Evolutionary conservation across 2,888 invertebrate genomes (phyloP).

Genomic region (Lapara coniferarum): DNA sequence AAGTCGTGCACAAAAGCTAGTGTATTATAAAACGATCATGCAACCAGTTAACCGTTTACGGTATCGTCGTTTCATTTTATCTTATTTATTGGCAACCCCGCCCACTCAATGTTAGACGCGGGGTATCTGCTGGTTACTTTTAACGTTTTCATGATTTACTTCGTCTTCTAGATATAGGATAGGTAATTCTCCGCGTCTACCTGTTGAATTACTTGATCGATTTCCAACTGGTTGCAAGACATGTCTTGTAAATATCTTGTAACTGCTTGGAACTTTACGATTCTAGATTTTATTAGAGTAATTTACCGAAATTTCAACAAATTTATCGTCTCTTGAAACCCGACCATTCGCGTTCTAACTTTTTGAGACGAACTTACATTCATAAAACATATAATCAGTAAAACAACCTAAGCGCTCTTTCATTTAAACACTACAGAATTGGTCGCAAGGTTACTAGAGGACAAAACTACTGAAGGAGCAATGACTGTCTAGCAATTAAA

Average conservation of each 20-base stretch:
- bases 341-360: not conserved
- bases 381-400: no score
- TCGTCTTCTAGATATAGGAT: conserved; percentile 13
- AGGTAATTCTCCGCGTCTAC: conserved; percentile 22
- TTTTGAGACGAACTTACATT: not conserved
- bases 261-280: not conserved
- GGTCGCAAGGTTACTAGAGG: no score
- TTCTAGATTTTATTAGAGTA: not conserved
- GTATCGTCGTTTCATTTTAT: conserved; percentile 51
- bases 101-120: conserved; percentile 52
- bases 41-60: conserved; percentile 34
- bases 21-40: conserved; percentile 29
- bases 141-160: conserved; percentile 71
- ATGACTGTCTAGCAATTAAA: not conserved
- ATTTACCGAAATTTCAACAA: not conserved
- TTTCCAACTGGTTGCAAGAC: conserved; percentile 19
- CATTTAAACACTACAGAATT: not conserved
- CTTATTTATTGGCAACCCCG: conserved; percentile 60
- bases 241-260: not conserved
- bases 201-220: conserved; percentile 23
- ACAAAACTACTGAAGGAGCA: no score
- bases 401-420: no score
- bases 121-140: conserved; percentile 47
- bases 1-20: conserved; percentile 23
- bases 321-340: not conserved